Evolutionary conservation across 2,888 invertebrate genomes (phyloP).

Genomic region (Antheraea yamamai): DNA sequence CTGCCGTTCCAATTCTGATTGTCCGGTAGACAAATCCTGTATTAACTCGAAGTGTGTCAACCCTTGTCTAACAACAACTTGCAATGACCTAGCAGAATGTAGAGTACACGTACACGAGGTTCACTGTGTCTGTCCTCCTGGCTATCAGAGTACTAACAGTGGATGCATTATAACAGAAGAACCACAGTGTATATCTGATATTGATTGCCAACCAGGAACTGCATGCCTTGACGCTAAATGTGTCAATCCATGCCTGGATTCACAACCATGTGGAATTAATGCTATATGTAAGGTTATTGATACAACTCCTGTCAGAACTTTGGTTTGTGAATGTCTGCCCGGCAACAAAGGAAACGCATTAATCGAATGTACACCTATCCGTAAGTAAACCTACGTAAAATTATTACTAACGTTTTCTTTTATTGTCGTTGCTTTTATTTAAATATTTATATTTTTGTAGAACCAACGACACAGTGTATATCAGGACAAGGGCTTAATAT

Average conservation of each 20-base stretch:
- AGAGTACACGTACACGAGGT: constrained; percentile 88
- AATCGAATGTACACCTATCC: constrained; percentile 86
- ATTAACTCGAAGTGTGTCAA: constrained; percentile 90
- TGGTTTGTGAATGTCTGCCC: constrained; percentile 93
- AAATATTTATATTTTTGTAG: constrained; percentile 38
- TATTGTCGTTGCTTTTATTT: not conserved
- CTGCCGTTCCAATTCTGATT: constrained; percentile 90
- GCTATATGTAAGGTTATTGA: constrained; percentile 90
- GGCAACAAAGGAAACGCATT: constrained; percentile 95
- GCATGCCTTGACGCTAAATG: constrained; percentile 92
- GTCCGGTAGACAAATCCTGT: constrained; percentile 90
- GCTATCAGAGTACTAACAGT: constrained; percentile 84
- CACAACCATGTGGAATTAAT: constrained; percentile 91
- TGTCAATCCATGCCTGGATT: constrained; percentile 90
- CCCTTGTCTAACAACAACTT: constrained; percentile 88
- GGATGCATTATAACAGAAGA: constrained; percentile 84
- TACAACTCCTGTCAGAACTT: constrained; percentile 91
- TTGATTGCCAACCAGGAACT: constrained; percentile 91
- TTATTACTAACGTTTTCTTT: not conserved
- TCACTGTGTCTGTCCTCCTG: constrained; percentile 91
- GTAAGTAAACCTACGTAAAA: constrained; percentile 76
- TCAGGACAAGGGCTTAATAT: constrained; percentile 89
- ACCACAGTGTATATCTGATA: constrained; percentile 87
- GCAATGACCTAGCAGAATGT: constrained; percentile 88
- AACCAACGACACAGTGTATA: constrained; percentile 86